Evolutionary conservation across 53 echinoderm and acorn worm genomes (phyloP), one percentile per base, ranked within the genome.

Genomic region (Temnopleurus reevesii): DNA sequence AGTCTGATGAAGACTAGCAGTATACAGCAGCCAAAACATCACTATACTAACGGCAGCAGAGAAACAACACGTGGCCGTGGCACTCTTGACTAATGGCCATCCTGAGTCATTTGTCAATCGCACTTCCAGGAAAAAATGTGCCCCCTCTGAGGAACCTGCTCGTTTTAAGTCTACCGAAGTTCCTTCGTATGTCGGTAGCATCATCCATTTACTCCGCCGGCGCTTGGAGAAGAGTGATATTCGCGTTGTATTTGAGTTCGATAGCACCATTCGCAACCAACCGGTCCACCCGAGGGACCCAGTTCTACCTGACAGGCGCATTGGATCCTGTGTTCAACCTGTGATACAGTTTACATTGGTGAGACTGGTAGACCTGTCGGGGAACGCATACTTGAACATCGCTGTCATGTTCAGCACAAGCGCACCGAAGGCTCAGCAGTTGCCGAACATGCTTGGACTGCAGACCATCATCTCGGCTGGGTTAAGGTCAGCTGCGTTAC

Each of bases 391-490:
- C 12, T 6, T 15, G 60, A 60, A 60, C 60, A 60, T 60, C 60
- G 23, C 12, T 24, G 60, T 53, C 9, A 53, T 84, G n/a, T n/a
- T n/a, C n/a, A n/a, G n/a, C n/a, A n/a, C n/a, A n/a, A n/a, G n/a
- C n/a, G n/a, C n/a, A n/a, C n/a, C n/a, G n/a, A n/a, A n/a, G n/a
- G n/a, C n/a, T n/a, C n/a, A n/a, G n/a, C n/a, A n/a, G n/a, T n/a
- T 26, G 53, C 84, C 12, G 84, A 84, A 35, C 84, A 84, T 53
- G 84, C 84, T 28, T 84, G 84, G 57, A 55, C n/a, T 13, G 29
- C 55, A 33, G 55, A 55, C 17, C 84, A 56, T 19, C 35, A 25
- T 12, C 55, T 26, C 18, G 35, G 53, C 35, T 84, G 84, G 84
- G 55, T 8, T 23, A 19, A 56, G 21, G 57, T 84, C 55, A 34